Conservation (phyloP, 1,140 invertebrate genomes). For the Phthorimaea operculella region DNA sequence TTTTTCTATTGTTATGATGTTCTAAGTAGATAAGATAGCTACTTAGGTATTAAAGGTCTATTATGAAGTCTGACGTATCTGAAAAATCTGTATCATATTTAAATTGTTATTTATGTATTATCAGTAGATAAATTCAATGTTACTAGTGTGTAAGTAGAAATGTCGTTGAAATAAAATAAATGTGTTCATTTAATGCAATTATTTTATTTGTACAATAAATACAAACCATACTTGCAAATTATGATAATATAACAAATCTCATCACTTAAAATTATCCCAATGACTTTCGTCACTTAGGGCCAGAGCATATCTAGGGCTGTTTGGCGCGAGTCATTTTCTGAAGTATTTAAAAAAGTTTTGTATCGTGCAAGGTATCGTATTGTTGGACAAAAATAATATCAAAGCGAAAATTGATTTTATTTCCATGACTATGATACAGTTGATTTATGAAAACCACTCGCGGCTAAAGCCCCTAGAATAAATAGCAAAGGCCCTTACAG, state of each 20-base stretch:
- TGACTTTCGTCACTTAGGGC: too few species aligned
- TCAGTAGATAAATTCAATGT: neutral
- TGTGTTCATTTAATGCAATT: conserved; percentile 43
- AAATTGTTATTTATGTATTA: too few species aligned
- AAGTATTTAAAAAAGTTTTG: too few species aligned
- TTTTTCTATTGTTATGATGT: too few species aligned
- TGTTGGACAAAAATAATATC: neutral
- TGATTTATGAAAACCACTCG: neutral
- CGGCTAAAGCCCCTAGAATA: too few species aligned
- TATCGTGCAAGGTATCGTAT: too few species aligned
- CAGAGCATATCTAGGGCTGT: too few species aligned
- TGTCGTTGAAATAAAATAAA: conserved; percentile 21
- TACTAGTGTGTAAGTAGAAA: neutral
- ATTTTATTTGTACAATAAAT: conserved; percentile 68
- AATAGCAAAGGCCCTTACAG: neutral
- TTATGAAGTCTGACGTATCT: too few species aligned
- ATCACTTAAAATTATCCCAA: conserved; percentile 37
- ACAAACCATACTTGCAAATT: conserved; percentile 64
- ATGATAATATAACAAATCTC: conserved; percentile 61
- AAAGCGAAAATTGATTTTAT: neutral
- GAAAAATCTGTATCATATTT: too few species aligned
- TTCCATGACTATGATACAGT: neutral
- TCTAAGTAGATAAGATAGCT: too few species aligned
- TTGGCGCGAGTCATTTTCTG: too few species aligned
- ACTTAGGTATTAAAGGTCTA: too few species aligned